Base-by-base conservation (phyloP, 1,140 invertebrate genomes). In the Pollicipes pollicipes region DNA sequence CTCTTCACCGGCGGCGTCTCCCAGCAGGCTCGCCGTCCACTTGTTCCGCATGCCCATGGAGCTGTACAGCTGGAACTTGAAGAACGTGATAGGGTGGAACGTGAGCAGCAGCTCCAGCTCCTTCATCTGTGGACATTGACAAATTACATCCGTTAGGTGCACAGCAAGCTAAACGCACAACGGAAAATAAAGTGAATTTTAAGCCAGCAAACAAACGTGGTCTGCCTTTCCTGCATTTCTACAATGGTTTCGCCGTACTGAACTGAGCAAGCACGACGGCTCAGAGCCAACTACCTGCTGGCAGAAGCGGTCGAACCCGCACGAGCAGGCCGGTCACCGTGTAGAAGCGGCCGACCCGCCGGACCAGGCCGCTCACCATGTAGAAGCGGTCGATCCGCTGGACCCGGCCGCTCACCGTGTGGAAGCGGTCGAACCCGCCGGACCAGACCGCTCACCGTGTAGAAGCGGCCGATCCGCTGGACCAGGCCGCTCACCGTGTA, bases 21-120 rank as follows among this genome's bases (percentile, higher is more conserved):
- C 66, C 35, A 75, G 70, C 31, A 73, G 31, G 13, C n/a, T 63
- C 29, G 70, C 70, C 71, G 70, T 30, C 82, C 83, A 85, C 72
- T 81, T 80, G 74, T 78, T 82, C 73, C 89, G 84, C 89, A 95
- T 94, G 27, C 88, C 85, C 81, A 98, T 96, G 16, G 95, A 93
- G 58, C 83, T 82, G 81, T 98, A 99, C 72, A 99, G 79, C 81
- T 99, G 97, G 94, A 95, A 99, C 78, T 94, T 95, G 78, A 98
- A 95, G 74, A 99, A 84, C 70, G 92, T 93, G 31, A 99, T 79
- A 3, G 97, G 97, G 77, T 94, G 90, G 80, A 88, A 97, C n/a
- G 91, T 97, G 70, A 99, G 76, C 66, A 85, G 82, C 28, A 86
- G 75, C 73, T 84, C 84, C 66, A 86, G 76, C 32, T 75, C 72